Evolutionary conservation across 2,113 vertebrate genomes (phyloP).

Genomic region (Megalops atlanticus): DNA sequence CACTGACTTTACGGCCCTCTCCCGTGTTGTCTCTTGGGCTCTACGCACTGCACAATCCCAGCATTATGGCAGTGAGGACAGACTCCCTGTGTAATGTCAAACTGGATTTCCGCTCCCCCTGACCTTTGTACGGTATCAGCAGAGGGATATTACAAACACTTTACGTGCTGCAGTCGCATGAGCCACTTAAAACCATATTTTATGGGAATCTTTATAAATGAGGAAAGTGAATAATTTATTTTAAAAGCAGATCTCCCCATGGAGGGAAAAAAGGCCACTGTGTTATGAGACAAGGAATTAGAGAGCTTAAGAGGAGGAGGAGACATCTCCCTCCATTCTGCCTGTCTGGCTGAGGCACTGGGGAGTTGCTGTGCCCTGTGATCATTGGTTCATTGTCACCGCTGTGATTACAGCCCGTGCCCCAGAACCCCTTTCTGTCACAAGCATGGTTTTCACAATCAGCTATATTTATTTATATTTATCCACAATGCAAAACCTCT

Average conservation of each 20-base stretch:
- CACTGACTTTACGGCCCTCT: not conserved
- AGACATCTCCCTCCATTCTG: conserved; percentile 34
- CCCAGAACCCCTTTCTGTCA: conserved; percentile 45
- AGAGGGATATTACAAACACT: not conserved
- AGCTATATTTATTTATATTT: not conserved
- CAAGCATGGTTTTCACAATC: conserved; percentile 43
- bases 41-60: not conserved
- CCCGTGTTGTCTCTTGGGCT: not conserved
- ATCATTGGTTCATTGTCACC: conserved; percentile 50
- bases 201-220: conserved; percentile 44
- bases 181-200: conserved; percentile 44
- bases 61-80: not conserved
- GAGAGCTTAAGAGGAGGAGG: conserved; percentile 40
- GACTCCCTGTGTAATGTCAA: not conserved
- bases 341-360: conserved; percentile 46
- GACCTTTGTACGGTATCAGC: too few species aligned
- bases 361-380: conserved; percentile 44
- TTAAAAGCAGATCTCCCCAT: conserved; percentile 50
- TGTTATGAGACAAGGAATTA: conserved; percentile 39
- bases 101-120: not conserved
- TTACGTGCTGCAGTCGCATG: conserved; percentile 7
- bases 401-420: conserved; percentile 38
- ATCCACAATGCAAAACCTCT: not conserved
- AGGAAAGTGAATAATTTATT: conserved; percentile 62
- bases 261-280: conserved; percentile 26